phyloP scores from a whole-genome alignment of 2,797 vertebrate species.

The Psittacula echo region DNA sequence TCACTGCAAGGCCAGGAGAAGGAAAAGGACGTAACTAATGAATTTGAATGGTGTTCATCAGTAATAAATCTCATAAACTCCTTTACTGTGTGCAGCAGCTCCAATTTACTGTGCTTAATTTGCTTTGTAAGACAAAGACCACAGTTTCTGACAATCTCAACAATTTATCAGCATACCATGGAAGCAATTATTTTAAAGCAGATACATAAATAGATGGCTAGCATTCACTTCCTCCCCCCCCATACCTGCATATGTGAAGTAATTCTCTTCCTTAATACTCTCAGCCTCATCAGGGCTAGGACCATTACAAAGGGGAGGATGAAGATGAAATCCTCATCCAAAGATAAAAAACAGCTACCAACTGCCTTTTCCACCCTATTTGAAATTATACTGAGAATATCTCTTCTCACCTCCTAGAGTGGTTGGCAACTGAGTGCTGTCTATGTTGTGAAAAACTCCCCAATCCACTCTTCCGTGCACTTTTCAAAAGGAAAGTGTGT shows the following conservation, averaged over 20 bases:
- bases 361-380: neutral
- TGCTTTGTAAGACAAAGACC: neutral
- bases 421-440: neutral
- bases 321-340: conserved; percentile 35
- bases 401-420: neutral
- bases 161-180: neutral
- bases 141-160: neutral
- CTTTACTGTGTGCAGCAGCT: neutral
- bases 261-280: neutral
- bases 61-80: neutral
- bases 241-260: neutral
- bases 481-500: conserved; percentile 12
- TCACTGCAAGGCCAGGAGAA: neutral
- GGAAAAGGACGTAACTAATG: neutral
- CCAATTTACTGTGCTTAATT: neutral
- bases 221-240: neutral
- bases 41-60: neutral
- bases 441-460: neutral
- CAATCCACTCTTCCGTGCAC: neutral
- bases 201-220: neutral
- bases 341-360: conserved; percentile 1
- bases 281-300: neutral
- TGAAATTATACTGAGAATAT: neutral
- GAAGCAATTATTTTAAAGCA: neutral
- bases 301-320: neutral